A percentile compares a stretch with the other conserved stretches of the same genome.
phyloP scores from a whole-genome alignment of 2,113 vertebrate genomes.

The Carassius auratus region DNA sequence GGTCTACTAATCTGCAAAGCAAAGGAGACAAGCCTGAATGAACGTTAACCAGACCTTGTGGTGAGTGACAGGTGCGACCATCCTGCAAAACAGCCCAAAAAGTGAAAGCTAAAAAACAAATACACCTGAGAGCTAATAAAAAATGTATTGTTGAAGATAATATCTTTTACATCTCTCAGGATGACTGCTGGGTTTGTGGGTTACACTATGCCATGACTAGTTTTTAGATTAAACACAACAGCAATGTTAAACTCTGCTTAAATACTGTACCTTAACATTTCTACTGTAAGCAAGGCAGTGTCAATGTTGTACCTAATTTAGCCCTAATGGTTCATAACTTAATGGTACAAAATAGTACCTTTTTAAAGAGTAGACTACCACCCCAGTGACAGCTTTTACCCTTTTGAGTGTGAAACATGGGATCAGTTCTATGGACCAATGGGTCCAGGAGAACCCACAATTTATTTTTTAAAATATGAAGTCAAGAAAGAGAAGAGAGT shows the following conservation, averaged over 20 bases:
- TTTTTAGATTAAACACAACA: not conserved
- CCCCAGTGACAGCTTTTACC: not conserved
- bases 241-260: not conserved
- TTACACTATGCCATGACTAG: not conserved
- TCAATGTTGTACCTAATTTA: not conserved
- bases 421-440: not conserved
- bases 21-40: slow-evolving; percentile 51
- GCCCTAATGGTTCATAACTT: not conserved
- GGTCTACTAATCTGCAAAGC: slow-evolving; percentile 59
- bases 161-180: not conserved
- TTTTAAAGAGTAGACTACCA: no score
- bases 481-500: slow-evolving; percentile 41
- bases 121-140: not conserved
- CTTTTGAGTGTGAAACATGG: not conserved
- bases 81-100: slow-evolving; percentile 44
- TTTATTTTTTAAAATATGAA: not conserved
- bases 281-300: not conserved
- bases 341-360: not conserved
- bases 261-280: not conserved
- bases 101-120: slow-evolving; percentile 7
- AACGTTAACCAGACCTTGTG: slow-evolving; percentile 61
- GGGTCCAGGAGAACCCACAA: not conserved
- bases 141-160: not conserved
- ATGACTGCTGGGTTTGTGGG: not conserved
- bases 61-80: slow-evolving; percentile 49